Conservation (phyloP, 2,888 invertebrate genomes). For the Ormyrus thymus region DNA sequence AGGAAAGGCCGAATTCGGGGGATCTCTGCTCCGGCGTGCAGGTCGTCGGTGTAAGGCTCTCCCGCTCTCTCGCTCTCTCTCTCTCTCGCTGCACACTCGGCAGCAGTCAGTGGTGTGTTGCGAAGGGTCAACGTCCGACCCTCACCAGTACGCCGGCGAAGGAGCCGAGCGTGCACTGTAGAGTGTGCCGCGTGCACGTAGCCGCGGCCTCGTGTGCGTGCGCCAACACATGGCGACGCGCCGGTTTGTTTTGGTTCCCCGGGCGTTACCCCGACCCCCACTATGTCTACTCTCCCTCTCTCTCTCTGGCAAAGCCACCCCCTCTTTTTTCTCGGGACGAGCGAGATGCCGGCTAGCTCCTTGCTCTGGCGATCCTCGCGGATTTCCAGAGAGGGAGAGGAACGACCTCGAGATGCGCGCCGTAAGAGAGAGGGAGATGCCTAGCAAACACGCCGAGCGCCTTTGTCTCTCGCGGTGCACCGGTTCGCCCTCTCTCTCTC, state of each 20-base stretch:
- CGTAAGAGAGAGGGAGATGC: conserved; percentile 38
- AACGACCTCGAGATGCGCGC: conserved; percentile 38
- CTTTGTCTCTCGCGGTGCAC: conserved; percentile 25
- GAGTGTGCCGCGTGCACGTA: background rate
- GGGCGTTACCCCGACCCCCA: conserved; percentile 72
- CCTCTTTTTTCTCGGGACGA: conserved; percentile 12
- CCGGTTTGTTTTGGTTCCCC: conserved; percentile 75
- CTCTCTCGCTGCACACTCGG: background rate
- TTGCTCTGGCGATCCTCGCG: background rate
- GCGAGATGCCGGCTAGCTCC: background rate
- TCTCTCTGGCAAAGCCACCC: conserved; percentile 55
- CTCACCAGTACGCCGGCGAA: conserved; percentile 71
- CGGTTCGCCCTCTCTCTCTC: conserved; percentile 3
- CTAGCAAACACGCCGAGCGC: conserved; percentile 38
- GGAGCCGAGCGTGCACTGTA: conserved; percentile 54
- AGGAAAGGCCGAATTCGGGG: conserved; percentile 2
- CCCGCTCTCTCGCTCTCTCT: background rate
- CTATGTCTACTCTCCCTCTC: conserved; percentile 51
- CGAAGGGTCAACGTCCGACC: conserved; percentile 74
- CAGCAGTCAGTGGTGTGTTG: conserved; percentile 65
- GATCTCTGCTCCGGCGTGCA: background rate
- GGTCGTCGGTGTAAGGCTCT: background rate
- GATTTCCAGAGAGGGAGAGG: conserved; percentile 20
- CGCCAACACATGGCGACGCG: conserved; percentile 66
- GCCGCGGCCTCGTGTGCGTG: background rate